Evolutionary conservation across 2,888 invertebrate species (phyloP).

Genomic region (Caradrina clavipalpis): DNA sequence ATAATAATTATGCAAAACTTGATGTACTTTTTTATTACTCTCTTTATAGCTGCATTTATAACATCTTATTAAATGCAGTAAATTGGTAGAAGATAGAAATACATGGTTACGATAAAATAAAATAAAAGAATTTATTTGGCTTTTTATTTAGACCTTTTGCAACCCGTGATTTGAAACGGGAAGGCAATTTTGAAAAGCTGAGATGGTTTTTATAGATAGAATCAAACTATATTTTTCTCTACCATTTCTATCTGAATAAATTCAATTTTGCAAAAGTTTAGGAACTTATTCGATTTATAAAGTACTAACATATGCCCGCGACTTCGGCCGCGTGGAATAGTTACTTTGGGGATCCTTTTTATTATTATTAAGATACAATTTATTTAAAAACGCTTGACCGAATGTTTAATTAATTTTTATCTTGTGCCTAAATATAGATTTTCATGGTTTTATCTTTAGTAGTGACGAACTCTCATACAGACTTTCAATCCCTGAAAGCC

Average conservation of each 20-base stretch:
- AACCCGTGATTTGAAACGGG: not conserved
- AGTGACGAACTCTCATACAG: no score
- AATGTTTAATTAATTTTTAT: no score
- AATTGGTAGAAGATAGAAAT: constrained; percentile 3
- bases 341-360: no score
- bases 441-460: no score
- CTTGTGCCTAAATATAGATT: no score
- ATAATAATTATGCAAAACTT: no score
- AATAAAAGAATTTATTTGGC: not conserved
- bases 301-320: not conserved
- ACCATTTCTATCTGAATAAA: constrained; percentile 10
- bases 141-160: constrained; percentile 3
- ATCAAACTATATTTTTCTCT: constrained; percentile 11
- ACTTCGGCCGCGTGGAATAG: no score
- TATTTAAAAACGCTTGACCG: no score
- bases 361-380: no score
- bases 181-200: constrained; percentile 1
- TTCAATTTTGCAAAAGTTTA: constrained; percentile 19
- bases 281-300: constrained; percentile 12
- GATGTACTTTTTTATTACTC: no score
- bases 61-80: constrained; percentile 7
- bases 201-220: constrained; percentile 18
- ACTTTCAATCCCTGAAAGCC: no score
- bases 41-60: constrained; percentile 5
- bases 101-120: not conserved